Percentiles rank a stretch among this genome's conserved stretches.
Conservation (phyloP, 2,888 invertebrate species). For the Petrolisthes manimaculis region DNA sequence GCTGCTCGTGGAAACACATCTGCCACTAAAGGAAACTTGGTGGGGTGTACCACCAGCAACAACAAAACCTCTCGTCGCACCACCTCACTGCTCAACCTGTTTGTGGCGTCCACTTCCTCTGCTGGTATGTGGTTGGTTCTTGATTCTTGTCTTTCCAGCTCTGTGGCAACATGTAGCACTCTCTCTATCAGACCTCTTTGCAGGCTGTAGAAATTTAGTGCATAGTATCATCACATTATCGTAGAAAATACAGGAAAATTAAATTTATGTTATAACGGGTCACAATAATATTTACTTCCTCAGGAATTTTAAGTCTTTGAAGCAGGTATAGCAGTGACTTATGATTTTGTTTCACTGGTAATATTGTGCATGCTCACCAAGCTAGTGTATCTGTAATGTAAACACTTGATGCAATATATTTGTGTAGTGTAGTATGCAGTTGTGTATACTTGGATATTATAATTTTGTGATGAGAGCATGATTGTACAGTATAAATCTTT, state of each 20-base stretch:
- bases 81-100: slow-evolving; percentile 93
- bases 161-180: slow-evolving; percentile 58
- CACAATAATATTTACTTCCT: too few species aligned
- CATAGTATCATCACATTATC: neutral
- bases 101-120: slow-evolving; percentile 95
- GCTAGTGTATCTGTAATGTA: too few species aligned
- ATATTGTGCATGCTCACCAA: too few species aligned
- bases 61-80: slow-evolving; percentile 89
- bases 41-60: slow-evolving; percentile 42
- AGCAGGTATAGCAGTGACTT: too few species aligned
- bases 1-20: slow-evolving; percentile 30
- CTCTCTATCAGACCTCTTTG: neutral
- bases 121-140: slow-evolving; percentile 71
- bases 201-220: neutral
- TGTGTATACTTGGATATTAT: too few species aligned
- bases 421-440: too few species aligned
- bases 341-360: too few species aligned
- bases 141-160: slow-evolving; percentile 47
- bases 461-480: too few species aligned
- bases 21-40: slow-evolving; percentile 39
- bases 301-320: too few species aligned
- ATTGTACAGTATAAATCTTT: too few species aligned
- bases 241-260: neutral
- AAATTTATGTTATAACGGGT: too few species aligned
- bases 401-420: too few species aligned